Evolutionary conservation across 2,797 vertebrate genomes (phyloP).

Genomic region (Rhinella marina): DNA sequence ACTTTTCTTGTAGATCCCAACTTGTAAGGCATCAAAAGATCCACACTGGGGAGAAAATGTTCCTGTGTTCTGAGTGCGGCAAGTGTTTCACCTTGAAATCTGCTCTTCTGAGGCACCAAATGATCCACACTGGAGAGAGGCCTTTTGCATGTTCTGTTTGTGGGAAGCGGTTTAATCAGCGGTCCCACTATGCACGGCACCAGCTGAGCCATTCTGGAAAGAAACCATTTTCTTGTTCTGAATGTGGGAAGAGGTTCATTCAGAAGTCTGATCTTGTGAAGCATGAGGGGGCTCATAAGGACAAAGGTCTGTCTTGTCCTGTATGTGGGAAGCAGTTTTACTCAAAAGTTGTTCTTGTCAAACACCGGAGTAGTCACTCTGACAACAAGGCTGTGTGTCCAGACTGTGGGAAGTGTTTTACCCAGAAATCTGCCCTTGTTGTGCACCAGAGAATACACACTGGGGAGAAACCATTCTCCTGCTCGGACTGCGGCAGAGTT

Average conservation of each 20-base stretch:
- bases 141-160: neutral
- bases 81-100: slow-evolving; percentile 22
- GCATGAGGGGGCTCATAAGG: slow-evolving; percentile 4
- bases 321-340: slow-evolving; percentile 11
- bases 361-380: slow-evolving; percentile 2
- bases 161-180: slow-evolving; percentile 27
- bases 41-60: neutral
- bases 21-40: neutral
- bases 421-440: slow-evolving; percentile 31
- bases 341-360: neutral
- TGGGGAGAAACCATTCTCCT: slow-evolving; percentile 28
- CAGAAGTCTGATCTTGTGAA: slow-evolving; percentile 24
- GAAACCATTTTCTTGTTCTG: slow-evolving; percentile 5
- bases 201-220: slow-evolving; percentile 26
- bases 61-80: slow-evolving; percentile 25
- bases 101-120: slow-evolving; percentile 14
- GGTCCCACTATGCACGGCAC: slow-evolving; percentile 7
- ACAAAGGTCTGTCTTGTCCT: neutral
- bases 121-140: slow-evolving; percentile 35
- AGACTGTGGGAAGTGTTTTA: slow-evolving; percentile 37
- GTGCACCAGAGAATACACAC: slow-evolving; percentile 37
- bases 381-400: slow-evolving; percentile 1
- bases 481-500: slow-evolving; percentile 22
- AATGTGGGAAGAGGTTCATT: slow-evolving; percentile 32
- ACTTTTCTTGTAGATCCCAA: neutral